A percentile compares a stretch with the other conserved stretches of the same genome.
Evolutionary conservation across 2,113 vertebrate genomes (phyloP).

Genomic region (Bubo scandiacus): DNA sequence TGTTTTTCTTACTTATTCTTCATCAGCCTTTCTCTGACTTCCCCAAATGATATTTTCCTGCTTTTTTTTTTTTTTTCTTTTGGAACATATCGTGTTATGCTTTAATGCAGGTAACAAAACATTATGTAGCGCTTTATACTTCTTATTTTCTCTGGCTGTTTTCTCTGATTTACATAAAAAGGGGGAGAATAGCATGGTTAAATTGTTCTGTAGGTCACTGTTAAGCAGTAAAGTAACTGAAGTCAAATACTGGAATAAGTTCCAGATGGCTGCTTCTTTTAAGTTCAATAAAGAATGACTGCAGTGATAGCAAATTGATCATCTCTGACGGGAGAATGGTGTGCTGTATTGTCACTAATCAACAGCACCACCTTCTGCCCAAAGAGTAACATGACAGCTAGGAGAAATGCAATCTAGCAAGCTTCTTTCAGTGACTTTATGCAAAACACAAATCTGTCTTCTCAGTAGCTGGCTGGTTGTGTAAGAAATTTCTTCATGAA

Average conservation of each 20-base stretch:
- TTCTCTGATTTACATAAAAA: slow-evolving; percentile 55
- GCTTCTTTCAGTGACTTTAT: background rate
- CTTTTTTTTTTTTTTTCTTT: background rate
- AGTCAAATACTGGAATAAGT: slow-evolving; percentile 59
- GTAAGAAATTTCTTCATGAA: background rate
- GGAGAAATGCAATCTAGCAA: too few species aligned
- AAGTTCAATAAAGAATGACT: slow-evolving; percentile 34
- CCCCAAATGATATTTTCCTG: background rate
- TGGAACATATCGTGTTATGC: background rate
- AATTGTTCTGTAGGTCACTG: slow-evolving; percentile 31
- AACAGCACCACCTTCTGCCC: slow-evolving; percentile 77
- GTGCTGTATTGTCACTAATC: slow-evolving; percentile 11
- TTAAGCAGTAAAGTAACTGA: slow-evolving; percentile 52
- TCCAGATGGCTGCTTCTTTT: slow-evolving; percentile 52
- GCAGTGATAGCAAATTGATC: slow-evolving; percentile 22
- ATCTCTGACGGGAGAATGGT: background rate
- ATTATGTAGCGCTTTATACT: background rate
- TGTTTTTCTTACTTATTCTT: background rate
- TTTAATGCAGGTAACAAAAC: background rate
- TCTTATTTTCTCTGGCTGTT: background rate
- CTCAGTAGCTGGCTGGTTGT: background rate
- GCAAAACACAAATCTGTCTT: background rate
- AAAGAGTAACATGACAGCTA: background rate
- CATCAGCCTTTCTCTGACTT: background rate
- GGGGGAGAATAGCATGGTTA: background rate